Evolutionary conservation across 2,888 invertebrate species (phyloP), one percentile per base, ranked within the genome.

Genomic region (Acronicta psi): DNA sequence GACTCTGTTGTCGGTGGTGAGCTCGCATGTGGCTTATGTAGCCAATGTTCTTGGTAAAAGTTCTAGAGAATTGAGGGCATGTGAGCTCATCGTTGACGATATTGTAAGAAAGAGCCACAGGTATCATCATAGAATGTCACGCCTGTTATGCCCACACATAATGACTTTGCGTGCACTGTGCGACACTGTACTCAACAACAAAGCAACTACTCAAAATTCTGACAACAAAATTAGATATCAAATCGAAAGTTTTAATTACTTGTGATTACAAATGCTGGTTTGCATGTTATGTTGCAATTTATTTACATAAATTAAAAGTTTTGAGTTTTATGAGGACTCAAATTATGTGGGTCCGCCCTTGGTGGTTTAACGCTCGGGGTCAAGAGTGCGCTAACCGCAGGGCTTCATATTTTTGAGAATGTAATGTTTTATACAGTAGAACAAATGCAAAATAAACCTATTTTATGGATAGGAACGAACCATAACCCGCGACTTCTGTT

Each of bases 161-260:
- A 63, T 17, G 43, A 38, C 29, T 29, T 29, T 29, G 29, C 63
- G 50, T 63, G 63, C 25, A 31, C n/a, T n/a, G n/a, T n/a, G n/a
- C n/a, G n/a, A n/a, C 20, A 61, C 14, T 37, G 11, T 14, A 42
- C 37, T 45, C 11, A 29, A 29, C 29, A 10, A 29, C 29, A 2
- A 60, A 53, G 18, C 42, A 57, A 38, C 44, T 36, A 36, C 40
- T 34, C 8, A 51, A 59, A 31, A 54, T 31, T 57, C 29, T 10
- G 13, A 34, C 42, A 43, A 42, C 51, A 51, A 51, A 56, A 51
- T 51, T 41, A 34, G 17, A 34, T 40, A 45, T 42, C 41, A 51
- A 53, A 51, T 54, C 29, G 41, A 59, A 69, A 70, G 50, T 70
- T 70, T 53, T 59, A 63, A 59, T 67, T 56, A 59, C 29, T 46